Evolutionary conservation across 2,113 vertebrate species (phyloP).

Genomic region (Nyctibius bracteatus): DNA sequence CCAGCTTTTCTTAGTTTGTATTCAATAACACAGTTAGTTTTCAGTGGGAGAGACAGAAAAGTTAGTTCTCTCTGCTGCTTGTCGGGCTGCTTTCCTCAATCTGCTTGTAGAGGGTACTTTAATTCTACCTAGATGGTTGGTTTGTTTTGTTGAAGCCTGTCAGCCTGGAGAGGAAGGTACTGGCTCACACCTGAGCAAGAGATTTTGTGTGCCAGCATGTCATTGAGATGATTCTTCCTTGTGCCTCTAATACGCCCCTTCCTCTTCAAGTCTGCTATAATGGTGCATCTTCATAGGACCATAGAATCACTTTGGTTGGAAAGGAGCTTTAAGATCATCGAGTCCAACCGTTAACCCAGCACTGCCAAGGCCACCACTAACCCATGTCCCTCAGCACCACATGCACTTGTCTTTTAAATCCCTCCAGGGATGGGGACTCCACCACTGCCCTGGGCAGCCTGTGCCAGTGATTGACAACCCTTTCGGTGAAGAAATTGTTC

Average conservation of each 20-base stretch:
- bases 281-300: rapidly evolving
- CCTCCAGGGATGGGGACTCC: too few species aligned
- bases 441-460: too few species aligned
- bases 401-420: too few species aligned
- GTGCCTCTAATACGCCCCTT: rapidly evolving
- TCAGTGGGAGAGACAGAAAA: not conserved
- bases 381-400: too few species aligned
- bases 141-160: not conserved
- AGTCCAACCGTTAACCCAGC: too few species aligned
- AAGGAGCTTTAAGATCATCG: too few species aligned
- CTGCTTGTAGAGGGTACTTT: not conserved
- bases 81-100: not conserved
- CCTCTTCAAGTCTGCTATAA: not conserved
- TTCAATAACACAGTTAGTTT: not conserved
- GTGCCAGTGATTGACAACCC: too few species aligned
- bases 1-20: not conserved
- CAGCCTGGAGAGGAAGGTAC: not conserved
- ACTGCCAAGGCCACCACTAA: too few species aligned
- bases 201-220: not conserved
- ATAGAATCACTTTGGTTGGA: too few species aligned
- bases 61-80: not conserved
- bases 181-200: not conserved
- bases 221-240: not conserved
- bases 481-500: too few species aligned
- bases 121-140: not conserved